A percentile compares a stretch with the other conserved stretches of the same genome.
These are phyloP conservation scores for Drosophila nannoptera DNA, from an alignment of 1,140 invertebrate species.

Conservation along the genomic window DNA sequence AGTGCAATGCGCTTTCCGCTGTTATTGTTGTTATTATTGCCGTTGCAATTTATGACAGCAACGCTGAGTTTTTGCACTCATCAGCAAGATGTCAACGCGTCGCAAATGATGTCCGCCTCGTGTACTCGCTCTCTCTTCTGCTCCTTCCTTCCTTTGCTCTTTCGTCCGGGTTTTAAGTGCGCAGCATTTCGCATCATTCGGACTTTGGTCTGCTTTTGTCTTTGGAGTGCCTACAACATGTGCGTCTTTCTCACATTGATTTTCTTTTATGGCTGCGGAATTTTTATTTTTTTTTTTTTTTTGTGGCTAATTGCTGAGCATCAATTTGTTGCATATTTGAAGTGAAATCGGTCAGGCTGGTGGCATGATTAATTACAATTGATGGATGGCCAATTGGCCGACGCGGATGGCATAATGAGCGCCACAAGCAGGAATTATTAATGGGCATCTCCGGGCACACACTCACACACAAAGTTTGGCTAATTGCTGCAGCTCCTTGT, in stretches of 20 bases:
- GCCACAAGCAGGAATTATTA: slow-evolving; percentile 58
- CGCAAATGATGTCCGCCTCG: slow-evolving; percentile 40
- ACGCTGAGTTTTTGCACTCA: slow-evolving; percentile 25
- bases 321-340: slow-evolving; percentile 48
- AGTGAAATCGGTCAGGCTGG: slow-evolving; percentile 62
- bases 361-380: slow-evolving; percentile 74
- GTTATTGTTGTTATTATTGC: slow-evolving; percentile 3
- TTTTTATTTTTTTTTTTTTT: slow-evolving; percentile 19
- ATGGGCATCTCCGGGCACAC: slow-evolving; percentile 49
- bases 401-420: slow-evolving; percentile 50
- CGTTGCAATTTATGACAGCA: slow-evolving; percentile 46
- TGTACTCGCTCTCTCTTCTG: background rate
- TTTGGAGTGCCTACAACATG: slow-evolving; percentile 25
- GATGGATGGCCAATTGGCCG: slow-evolving; percentile 72
- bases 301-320: slow-evolving; percentile 32
- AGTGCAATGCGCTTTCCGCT: slow-evolving; percentile 10
- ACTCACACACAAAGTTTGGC: slow-evolving; percentile 27
- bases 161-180: slow-evolving; percentile 1
- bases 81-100: slow-evolving; percentile 41
- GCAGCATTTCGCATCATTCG: slow-evolving; percentile 4
- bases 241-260: slow-evolving; percentile 30
- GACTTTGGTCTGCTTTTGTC: background rate
- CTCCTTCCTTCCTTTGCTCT: background rate
- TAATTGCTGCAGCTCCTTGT: slow-evolving; percentile 53
- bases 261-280: slow-evolving; percentile 1